Evolutionary conservation across 2,113 vertebrate species (phyloP).

Genomic region (Tenrec ecaudatus): DNA sequence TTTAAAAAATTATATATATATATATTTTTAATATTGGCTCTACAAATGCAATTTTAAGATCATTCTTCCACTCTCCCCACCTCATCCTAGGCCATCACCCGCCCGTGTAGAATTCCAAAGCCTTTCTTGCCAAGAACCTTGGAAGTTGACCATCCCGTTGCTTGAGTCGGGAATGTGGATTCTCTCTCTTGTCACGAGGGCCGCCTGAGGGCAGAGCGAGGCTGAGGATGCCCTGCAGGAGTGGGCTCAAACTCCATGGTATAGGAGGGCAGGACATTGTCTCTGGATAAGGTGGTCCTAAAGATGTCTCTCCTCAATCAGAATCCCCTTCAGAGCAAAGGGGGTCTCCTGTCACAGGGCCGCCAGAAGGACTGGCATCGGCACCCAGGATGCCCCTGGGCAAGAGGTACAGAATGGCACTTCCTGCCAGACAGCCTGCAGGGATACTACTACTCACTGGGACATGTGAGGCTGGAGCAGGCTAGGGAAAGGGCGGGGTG

Average conservation of each 20-base stretch:
- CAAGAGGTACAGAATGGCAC: not conserved
- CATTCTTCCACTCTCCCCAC: not conserved
- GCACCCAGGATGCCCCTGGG: not conserved
- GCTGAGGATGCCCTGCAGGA: no score
- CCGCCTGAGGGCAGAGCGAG: not conserved
- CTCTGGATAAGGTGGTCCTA: not conserved
- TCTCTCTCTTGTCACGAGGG: not conserved
- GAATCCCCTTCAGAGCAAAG: not conserved
- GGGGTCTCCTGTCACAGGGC: not conserved
- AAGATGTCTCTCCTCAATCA: not conserved
- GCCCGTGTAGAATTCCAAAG: not conserved
- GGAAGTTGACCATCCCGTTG: not conserved
- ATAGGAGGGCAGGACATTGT: no score
- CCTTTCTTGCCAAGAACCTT: not conserved
- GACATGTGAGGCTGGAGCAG: not conserved
- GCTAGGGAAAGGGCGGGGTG: not conserved
- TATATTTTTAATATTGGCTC: not conserved
- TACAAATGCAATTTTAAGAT: not conserved
- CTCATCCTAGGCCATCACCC: not conserved
- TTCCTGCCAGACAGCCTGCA: not conserved
- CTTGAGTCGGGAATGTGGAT: not conserved
- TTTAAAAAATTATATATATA: no score
- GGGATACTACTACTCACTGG: not conserved
- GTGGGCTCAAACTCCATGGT: not conserved
- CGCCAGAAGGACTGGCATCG: not conserved